Conservation (phyloP, 2,888 invertebrate species). For the Tanaodytes sp. region DNA sequence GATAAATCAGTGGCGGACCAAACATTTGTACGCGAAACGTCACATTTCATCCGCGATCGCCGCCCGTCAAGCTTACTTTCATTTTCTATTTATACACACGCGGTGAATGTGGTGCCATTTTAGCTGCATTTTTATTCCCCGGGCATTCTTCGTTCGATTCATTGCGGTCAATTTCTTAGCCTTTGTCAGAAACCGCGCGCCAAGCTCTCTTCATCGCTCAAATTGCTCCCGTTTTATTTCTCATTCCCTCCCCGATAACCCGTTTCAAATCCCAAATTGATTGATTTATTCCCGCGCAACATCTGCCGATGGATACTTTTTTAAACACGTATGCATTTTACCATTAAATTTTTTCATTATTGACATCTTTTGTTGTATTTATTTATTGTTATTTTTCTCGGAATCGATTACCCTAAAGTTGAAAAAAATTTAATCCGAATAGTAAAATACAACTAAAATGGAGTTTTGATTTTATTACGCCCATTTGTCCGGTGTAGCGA, state of each 20-base stretch:
- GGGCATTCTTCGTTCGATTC: constrained; percentile 46
- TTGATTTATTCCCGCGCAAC: no score
- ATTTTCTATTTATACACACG: constrained; percentile 49
- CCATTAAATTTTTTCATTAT: background rate
- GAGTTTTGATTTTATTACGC: background rate
- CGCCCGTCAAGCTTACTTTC: constrained; percentile 47
- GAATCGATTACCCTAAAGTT: no score
- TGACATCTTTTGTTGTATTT: background rate
- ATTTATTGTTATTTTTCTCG: no score
- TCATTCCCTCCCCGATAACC: background rate
- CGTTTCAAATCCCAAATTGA: background rate
- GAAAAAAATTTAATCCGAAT: no score
- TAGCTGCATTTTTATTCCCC: constrained; percentile 47
- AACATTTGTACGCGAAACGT: constrained; percentile 42
- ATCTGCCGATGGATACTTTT: no score
- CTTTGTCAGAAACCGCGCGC: constrained; percentile 25
- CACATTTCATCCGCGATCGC: constrained; percentile 44
- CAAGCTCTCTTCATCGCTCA: constrained; percentile 6
- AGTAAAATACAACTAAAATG: no score
- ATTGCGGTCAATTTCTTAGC: constrained; percentile 42
- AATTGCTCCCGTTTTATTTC: constrained; percentile 7
- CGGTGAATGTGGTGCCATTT: constrained; percentile 45
- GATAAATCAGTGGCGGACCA: constrained; percentile 8
- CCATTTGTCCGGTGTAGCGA: no score
- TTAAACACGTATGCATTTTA: no score